phyloP scores from a whole-genome alignment of 2,888 invertebrate species.

The Mylabris sibirica region DNA sequence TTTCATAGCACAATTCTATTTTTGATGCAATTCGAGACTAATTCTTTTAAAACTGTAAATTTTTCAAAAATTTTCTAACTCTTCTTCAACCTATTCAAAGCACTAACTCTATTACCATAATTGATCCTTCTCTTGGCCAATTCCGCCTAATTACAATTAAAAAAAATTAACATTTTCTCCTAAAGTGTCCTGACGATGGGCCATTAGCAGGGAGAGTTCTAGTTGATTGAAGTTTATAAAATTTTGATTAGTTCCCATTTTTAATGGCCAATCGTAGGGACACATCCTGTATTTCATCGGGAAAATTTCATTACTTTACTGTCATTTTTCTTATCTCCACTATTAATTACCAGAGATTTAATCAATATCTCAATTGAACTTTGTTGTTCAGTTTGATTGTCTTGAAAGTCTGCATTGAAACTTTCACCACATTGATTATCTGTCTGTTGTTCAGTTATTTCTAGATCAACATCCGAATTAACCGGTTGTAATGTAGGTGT shows the following conservation, averaged over 20 bases:
- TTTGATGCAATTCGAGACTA: too few relatives aligned
- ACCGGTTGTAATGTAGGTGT: not conserved
- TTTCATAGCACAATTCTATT: too few relatives aligned
- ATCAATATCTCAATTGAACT: not conserved
- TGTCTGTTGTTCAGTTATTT: not conserved
- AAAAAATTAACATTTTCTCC: not conserved
- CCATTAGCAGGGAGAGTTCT: too few relatives aligned
- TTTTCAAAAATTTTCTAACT: too few relatives aligned
- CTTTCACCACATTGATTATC: not conserved
- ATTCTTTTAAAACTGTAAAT: too few relatives aligned
- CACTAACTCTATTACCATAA: constrained; percentile 44
- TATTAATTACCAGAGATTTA: not conserved
- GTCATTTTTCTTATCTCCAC: not conserved
- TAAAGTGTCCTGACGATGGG: too few relatives aligned
- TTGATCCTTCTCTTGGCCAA: constrained; percentile 39
- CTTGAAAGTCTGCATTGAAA: not conserved
- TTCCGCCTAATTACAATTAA: constrained; percentile 39
- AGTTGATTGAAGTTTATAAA: too few relatives aligned
- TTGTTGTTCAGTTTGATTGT: not conserved
- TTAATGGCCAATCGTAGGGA: too few relatives aligned
- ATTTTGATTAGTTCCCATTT: too few relatives aligned
- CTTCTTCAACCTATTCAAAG: too few relatives aligned
- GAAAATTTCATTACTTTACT: not conserved
- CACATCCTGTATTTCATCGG: too few relatives aligned
- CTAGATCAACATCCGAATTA: not conserved